A percentile compares a stretch with the other conserved stretches of the same genome.
These are phyloP conservation scores for Zele albiditarsus DNA, from an alignment of 2,888 invertebrate genomes.

Conservation along the genomic window DNA sequence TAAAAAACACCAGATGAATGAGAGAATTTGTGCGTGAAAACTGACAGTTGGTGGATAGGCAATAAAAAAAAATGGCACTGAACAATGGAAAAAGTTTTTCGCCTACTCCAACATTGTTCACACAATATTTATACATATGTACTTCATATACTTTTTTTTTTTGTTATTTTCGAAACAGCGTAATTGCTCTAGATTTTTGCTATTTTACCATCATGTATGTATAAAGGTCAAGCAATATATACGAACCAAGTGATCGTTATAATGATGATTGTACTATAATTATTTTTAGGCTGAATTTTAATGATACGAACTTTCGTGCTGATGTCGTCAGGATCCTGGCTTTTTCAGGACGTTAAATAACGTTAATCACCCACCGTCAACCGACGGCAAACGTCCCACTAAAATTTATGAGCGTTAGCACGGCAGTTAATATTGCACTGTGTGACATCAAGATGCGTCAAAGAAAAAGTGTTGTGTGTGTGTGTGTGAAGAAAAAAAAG, in stretches of 20 bases:
- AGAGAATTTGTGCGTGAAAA: neutral
- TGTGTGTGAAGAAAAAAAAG: no score
- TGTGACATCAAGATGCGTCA: constrained; percentile 7
- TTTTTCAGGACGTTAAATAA: neutral
- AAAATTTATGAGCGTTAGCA: constrained; percentile 10
- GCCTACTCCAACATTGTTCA: no score
- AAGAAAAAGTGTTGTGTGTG: neutral
- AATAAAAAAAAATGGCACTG: neutral
- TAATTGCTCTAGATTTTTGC: no score
- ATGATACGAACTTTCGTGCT: constrained; percentile 6
- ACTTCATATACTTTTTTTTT: no score
- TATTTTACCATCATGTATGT: no score
- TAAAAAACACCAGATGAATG: neutral
- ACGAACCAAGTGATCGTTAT: neutral
- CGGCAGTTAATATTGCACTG: constrained; percentile 5
- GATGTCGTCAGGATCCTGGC: neutral
- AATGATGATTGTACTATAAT: constrained; percentile 1
- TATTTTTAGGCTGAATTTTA: neutral
- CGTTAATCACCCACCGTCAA: constrained; percentile 9
- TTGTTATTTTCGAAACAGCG: no score
- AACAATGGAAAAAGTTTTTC: no score
- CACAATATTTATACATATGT: no score
- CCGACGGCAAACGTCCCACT: constrained; percentile 16
- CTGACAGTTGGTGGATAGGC: neutral
- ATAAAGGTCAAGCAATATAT: neutral